phyloP scores from a whole-genome alignment of 2,113 vertebrate genomes.

The chimpanzee (Pan troglodytes) region DNA sequence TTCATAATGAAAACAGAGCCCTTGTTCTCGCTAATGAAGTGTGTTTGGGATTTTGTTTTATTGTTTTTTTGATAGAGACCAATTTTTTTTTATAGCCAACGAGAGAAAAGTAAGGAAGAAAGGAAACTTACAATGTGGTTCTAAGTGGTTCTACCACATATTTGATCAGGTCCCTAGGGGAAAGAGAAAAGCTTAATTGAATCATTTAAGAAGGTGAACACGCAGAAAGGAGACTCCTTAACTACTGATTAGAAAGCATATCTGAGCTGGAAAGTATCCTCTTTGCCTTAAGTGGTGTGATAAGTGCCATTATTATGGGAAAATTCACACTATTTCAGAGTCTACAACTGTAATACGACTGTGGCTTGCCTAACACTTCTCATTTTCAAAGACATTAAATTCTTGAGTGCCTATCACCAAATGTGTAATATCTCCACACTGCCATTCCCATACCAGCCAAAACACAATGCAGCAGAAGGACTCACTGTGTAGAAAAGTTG shows the following conservation, averaged over 20 bases:
- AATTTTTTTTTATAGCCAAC: neutral
- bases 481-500: neutral
- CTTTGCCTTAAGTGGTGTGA: conserved; percentile 31
- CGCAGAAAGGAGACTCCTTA: conserved; percentile 44
- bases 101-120: conserved; percentile 34
- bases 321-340: conserved; percentile 35
- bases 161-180: conserved; percentile 51
- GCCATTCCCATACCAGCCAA: neutral
- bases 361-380: conserved; percentile 45
- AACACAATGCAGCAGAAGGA: neutral
- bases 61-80: neutral
- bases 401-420: conserved; percentile 36
- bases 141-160: conserved; percentile 51
- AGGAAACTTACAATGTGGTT: conserved; percentile 47
- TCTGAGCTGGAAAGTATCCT: conserved; percentile 11
- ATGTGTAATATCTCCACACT: neutral
- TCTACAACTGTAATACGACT: neutral
- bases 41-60: neutral
- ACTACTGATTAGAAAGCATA: conserved; percentile 52
- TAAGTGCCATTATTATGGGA: neutral
- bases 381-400: conserved; percentile 47
- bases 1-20: neutral
- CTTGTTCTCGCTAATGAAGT: neutral
- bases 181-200: conserved; percentile 53
- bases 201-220: conserved; percentile 31